phyloP scores from a whole-genome alignment of 2,797 vertebrate genomes.

The Danio kyathit region DNA sequence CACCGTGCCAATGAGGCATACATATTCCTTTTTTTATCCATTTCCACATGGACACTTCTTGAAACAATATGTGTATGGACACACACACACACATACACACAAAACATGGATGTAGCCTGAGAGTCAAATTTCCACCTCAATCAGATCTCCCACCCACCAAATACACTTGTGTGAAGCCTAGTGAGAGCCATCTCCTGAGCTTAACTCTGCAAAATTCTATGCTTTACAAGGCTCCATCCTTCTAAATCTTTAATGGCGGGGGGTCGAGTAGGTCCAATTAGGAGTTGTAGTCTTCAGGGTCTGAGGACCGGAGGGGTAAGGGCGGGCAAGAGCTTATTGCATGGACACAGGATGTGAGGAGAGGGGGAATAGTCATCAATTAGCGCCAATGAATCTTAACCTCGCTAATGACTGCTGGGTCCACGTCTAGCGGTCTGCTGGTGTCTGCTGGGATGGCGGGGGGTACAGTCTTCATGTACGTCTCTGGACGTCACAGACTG shows the following conservation, averaged over 20 bases:
- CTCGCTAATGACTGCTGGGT: slow-evolving; percentile 68
- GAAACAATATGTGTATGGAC: too few species aligned
- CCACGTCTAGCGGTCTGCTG: slow-evolving; percentile 38
- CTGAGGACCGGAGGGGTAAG: slow-evolving; percentile 54
- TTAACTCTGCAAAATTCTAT: slow-evolving; percentile 58
- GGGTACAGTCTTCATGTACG: slow-evolving; percentile 63
- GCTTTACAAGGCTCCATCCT: slow-evolving; percentile 59
- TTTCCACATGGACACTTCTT: too few species aligned
- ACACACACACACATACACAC: too few species aligned
- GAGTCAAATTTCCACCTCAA: background rate
- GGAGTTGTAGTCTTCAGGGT: slow-evolving; percentile 46
- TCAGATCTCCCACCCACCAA: slow-evolving; percentile 30
- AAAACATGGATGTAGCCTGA: too few species aligned
- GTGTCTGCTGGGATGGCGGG: slow-evolving; percentile 39
- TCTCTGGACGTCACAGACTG: slow-evolving; percentile 71
- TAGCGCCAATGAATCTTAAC: slow-evolving; percentile 67
- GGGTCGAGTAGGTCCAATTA: slow-evolving; percentile 59
- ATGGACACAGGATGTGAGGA: slow-evolving; percentile 50
- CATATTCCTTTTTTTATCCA: too few species aligned
- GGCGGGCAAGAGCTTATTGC: slow-evolving; percentile 25
- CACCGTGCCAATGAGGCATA: too few species aligned
- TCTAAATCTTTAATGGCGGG: slow-evolving; percentile 61
- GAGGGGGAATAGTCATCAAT: slow-evolving; percentile 62
- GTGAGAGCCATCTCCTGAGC: slow-evolving; percentile 53
- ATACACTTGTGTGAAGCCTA: slow-evolving; percentile 47